Evolutionary conservation across 1,140 invertebrate genomes (phyloP).

Genomic region (Calliopsis andreniformis): DNA sequence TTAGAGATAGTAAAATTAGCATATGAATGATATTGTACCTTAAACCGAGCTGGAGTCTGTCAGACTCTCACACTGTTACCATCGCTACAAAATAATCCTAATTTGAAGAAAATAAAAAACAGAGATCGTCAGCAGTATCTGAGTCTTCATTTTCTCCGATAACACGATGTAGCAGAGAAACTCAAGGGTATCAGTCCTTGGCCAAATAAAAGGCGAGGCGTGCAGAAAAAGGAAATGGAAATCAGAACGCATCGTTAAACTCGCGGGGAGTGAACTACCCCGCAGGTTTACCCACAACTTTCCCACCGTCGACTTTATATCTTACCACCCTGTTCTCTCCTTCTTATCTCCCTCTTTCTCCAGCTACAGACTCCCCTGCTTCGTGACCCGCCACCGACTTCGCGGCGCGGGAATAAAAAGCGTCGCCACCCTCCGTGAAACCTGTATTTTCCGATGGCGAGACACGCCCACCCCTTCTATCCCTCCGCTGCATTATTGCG

Average conservation of each 20-base stretch:
- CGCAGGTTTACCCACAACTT: slow-evolving; percentile 32
- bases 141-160: no score
- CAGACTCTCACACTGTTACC: no score
- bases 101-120: no score
- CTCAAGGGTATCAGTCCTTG: not conserved
- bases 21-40: no score
- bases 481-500: slow-evolving; percentile 29
- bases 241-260: slow-evolving; percentile 42
- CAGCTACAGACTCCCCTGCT: not conserved
- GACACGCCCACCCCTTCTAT: not conserved
- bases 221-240: slow-evolving; percentile 33
- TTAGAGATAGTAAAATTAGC: no score
- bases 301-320: slow-evolving; percentile 40
- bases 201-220: not conserved
- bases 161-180: no score
- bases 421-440: not conserved
- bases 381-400: not conserved
- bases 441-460: slow-evolving; percentile 18
- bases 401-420: slow-evolving; percentile 16
- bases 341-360: not conserved
- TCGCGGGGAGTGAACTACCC: slow-evolving; percentile 2
- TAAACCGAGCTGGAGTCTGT: no score
- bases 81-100: no score
- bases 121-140: no score
- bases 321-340: not conserved